Conservation (phyloP, 2,797 vertebrate species). For the Lutra lutra region DNA sequence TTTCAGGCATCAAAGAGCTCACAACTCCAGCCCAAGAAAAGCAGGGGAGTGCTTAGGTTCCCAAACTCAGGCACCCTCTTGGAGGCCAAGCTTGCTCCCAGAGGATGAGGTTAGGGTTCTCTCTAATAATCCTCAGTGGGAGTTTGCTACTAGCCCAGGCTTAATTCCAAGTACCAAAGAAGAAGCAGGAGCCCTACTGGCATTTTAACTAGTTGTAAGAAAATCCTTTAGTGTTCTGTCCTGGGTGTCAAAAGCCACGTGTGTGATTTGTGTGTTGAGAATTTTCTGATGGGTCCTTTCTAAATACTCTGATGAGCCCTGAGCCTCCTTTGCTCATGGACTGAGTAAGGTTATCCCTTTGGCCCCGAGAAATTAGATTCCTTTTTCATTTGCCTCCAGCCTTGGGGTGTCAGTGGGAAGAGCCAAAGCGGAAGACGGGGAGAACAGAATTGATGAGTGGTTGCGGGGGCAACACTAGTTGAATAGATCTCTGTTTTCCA, state of each 20-base stretch:
- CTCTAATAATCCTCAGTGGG: background rate
- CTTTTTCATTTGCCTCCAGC: slow-evolving; percentile 25
- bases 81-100: background rate
- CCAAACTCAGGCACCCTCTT: background rate
- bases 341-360: background rate
- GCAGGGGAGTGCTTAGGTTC: background rate
- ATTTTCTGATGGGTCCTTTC: background rate
- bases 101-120: background rate
- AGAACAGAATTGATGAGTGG: background rate
- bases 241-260: background rate
- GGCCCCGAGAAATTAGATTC: background rate
- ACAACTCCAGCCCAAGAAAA: background rate
- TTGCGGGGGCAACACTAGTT: fast-evolving
- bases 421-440: background rate
- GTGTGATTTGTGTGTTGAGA: background rate
- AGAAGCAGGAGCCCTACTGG: background rate
- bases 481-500: background rate
- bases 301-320: background rate
- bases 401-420: background rate
- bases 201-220: background rate
- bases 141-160: background rate
- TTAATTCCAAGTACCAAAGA: background rate
- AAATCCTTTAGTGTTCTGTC: background rate
- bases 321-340: background rate
- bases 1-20: background rate